Conservation (phyloP, 1,140 invertebrate species). For the Trachelipus rathkii region DNA sequence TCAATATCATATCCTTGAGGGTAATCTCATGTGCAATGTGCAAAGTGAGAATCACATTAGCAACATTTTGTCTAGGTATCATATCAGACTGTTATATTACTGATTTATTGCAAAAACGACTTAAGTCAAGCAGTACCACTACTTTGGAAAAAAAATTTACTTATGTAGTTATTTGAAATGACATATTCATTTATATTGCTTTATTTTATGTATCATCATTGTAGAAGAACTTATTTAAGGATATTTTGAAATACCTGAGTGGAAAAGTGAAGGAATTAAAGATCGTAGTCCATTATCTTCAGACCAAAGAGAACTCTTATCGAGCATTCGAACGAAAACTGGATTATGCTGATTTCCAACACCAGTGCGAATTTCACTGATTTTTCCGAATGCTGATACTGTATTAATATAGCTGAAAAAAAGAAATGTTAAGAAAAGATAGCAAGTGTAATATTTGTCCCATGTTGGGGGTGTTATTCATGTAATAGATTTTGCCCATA, state of each 20-base stretch:
- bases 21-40: no score
- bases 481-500: background rate
- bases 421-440: constrained; percentile 59
- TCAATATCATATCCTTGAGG: no score
- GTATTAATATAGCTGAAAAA: constrained; percentile 63
- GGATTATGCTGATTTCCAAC: constrained; percentile 68
- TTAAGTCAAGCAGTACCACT: no score
- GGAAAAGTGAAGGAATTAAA: constrained; percentile 71
- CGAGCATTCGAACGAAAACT: constrained; percentile 81
- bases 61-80: no score
- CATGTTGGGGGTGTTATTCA: background rate
- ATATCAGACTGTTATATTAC: no score
- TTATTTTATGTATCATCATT: no score
- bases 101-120: no score
- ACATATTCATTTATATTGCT: no score
- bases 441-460: background rate
- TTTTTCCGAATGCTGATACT: constrained; percentile 60
- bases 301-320: constrained; percentile 75
- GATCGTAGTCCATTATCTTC: constrained; percentile 70
- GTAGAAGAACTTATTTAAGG: no score
- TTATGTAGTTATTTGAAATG: no score
- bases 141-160: no score
- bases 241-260: constrained; percentile 47
- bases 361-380: constrained; percentile 68
- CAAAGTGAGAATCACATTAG: no score